Base-by-base conservation (phyloP, 2,113 vertebrate species). In the Pomatostomus ruficeps region DNA sequence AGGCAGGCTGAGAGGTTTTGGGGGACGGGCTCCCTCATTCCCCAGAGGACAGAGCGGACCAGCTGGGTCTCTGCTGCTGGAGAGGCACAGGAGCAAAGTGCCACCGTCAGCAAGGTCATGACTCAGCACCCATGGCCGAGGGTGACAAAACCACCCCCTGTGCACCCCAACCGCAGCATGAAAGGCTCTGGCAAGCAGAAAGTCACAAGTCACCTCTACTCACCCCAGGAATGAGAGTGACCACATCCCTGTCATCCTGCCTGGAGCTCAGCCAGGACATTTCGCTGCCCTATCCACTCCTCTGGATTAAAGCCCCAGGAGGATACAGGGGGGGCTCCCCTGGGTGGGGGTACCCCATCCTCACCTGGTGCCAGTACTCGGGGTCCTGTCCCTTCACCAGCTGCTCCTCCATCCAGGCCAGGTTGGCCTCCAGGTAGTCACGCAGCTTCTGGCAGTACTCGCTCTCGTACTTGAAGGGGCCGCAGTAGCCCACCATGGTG, bases 291-390 rank as follows among this genome's bases (percentile, higher is more conserved):
- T 7, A 8, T 5, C 2, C 62, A 35, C 33, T 42, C 15, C 25
- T 21, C 23, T 14, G 11, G 10, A 38, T 23, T 17, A 45, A 48
- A 66, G 15, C 8, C 36, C 25, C 66, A 13, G 28, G 6, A 33
- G 49, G 22, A 26, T 1, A 14, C 1, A 1, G 24, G 1, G 14
- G 14, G 25, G 11, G 12, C 0, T 25, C 21, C 7, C 31, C 9
- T 4, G 7, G 51, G 5, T 33, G n/a, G 46, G 59, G 24, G 28
- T 0, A 22, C 38, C 52, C 54, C 24, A 3, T 25, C 35, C 94
- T 49, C 97, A 99, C 99, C 99, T 99, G 99, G 95, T 99, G 97
- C 99, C 99, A 99, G 95, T 99, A 99, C 1, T 97, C 87, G 0
- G 95, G 97, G 86, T 97, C 97, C 8, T 83, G n/a, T 10, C 96